Percentiles rank a stretch among this genome's conserved stretches.
Conservation (phyloP, 2,888 invertebrate species). For the Athrips mouffetella region DNA sequence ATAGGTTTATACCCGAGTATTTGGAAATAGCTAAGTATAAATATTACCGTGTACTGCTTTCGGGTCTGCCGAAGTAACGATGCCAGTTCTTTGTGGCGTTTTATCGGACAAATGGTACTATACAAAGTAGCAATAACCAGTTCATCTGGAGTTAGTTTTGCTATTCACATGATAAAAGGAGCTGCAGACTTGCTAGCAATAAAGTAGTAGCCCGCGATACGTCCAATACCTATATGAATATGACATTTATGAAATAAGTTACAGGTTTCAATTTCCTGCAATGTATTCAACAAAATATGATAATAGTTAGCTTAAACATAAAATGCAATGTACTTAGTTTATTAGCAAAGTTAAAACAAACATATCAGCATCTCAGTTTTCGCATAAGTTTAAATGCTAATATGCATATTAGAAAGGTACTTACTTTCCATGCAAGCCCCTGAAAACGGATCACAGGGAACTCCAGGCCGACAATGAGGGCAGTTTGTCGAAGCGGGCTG, state of each 20-base stretch:
- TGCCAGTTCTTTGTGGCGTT: conserved; percentile 77
- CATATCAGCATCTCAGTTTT: conserved; percentile 14
- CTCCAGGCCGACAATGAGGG: conserved; percentile 87
- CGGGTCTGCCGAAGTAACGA: conserved; percentile 72
- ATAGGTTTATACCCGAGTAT: conserved; percentile 24
- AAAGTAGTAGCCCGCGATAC: conserved; percentile 53
- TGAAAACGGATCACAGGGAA: conserved; percentile 86
- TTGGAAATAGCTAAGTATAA: neutral
- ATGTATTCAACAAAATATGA: conserved; percentile 18
- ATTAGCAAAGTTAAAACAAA: conserved; percentile 16
- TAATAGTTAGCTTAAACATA: conserved; percentile 24
- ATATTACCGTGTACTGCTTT: conserved; percentile 39
- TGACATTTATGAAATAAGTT: conserved; percentile 35
- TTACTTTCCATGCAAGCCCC: conserved; percentile 92
- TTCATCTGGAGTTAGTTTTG: conserved; percentile 77
- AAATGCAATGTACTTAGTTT: conserved; percentile 23
- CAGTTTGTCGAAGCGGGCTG: conserved; percentile 71
- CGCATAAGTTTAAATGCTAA: conserved; percentile 8
- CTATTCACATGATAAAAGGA: conserved; percentile 63
- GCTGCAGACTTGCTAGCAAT: conserved; percentile 61
- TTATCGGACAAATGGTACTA: conserved; percentile 76
- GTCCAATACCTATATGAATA: conserved; percentile 47
- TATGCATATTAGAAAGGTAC: conserved; percentile 36
- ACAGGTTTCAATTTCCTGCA: conserved; percentile 30
- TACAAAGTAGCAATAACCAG: conserved; percentile 72